phyloP scores from a whole-genome alignment of 2,113 vertebrate genomes.

The Gobius niger region DNA sequence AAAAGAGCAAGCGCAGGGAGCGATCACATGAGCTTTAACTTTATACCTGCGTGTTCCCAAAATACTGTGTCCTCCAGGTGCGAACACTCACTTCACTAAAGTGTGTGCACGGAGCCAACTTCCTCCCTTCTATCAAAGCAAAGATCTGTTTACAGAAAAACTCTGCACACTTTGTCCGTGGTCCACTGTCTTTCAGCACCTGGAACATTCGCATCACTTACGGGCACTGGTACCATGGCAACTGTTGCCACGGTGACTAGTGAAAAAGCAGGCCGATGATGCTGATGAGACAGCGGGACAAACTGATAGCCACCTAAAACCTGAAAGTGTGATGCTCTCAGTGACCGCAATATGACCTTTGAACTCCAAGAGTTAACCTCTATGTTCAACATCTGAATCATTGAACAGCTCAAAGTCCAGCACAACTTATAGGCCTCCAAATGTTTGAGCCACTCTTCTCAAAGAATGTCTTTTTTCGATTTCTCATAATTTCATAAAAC shows the following conservation, averaged over 20 bases:
- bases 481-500: too few relatives aligned
- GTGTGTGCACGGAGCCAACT: conserved; percentile 27
- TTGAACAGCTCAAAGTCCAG: not conserved
- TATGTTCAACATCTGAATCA: not conserved
- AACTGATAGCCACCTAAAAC: conserved; percentile 37
- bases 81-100: conserved; percentile 10
- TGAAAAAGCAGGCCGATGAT: conserved; percentile 57
- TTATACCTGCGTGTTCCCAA: conserved; percentile 17
- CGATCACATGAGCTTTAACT: conserved; percentile 21
- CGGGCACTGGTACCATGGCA: conserved; percentile 62
- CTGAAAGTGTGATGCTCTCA: conserved; percentile 20
- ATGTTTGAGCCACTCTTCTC: too few relatives aligned
- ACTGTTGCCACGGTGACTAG: conserved; percentile 64
- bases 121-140: conserved; percentile 30
- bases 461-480: too few relatives aligned
- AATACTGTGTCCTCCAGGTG: conserved; percentile 5
- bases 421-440: too few relatives aligned
- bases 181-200: conserved; percentile 62
- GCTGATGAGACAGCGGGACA: conserved; percentile 51
- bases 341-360: conserved; percentile 32
- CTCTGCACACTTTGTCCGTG: conserved; percentile 22
- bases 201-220: conserved; percentile 73
- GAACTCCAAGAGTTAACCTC: conserved; percentile 4
- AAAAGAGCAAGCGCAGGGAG: not conserved
- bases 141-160: conserved; percentile 50